Conservation (phyloP, 2,113 vertebrate genomes). For the Sinosuthora webbiana region DNA sequence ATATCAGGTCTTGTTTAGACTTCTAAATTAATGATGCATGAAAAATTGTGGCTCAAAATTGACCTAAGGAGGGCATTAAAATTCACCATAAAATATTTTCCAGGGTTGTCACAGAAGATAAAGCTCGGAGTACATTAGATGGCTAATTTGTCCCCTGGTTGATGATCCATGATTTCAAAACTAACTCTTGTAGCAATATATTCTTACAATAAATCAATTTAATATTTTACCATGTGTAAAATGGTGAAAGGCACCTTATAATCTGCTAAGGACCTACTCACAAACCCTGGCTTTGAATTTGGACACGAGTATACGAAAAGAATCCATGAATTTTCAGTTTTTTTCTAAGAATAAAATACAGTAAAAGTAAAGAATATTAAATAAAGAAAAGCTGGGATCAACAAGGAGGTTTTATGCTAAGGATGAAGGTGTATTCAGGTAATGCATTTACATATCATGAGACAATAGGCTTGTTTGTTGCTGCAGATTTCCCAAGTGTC, state of each 20-base stretch:
- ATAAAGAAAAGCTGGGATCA: not conserved
- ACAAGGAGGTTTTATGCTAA: not conserved
- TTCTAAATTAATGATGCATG: conserved; percentile 4
- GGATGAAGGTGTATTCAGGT: not conserved
- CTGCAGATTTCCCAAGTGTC: not conserved
- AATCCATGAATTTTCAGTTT: not conserved
- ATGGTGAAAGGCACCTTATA: not conserved
- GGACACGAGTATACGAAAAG: not conserved
- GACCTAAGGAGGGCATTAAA: not conserved
- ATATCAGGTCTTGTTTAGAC: not conserved
- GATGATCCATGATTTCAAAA: not conserved
- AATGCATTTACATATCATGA: not conserved
- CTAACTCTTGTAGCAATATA: not conserved
- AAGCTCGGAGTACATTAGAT: not conserved
- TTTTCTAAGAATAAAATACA: not conserved
- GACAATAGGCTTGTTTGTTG: not conserved
- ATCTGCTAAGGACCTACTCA: not conserved
- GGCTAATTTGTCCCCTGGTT: not conserved
- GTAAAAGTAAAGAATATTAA: not conserved
- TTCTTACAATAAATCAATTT: not conserved
- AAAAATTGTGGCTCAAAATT: conserved; percentile 5
- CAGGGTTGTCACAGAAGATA: not conserved
- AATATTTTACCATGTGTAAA: not conserved
- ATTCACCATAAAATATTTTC: not conserved
- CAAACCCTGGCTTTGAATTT: not conserved